These are phyloP conservation scores for Melanaphis sacchari DNA, from an alignment of 1,140 invertebrate genomes.

Conservation along the genomic window DNA sequence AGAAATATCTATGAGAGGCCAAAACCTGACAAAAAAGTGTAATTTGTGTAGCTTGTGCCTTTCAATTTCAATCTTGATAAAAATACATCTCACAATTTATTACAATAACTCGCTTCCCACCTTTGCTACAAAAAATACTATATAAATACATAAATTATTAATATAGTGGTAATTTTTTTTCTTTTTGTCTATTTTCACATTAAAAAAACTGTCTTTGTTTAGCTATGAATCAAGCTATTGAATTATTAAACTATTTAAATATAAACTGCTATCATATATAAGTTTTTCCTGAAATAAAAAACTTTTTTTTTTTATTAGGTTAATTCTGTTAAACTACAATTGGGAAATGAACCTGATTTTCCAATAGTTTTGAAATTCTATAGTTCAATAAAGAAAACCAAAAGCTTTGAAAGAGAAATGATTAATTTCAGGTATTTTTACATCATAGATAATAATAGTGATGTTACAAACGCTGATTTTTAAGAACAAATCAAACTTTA, in stretches of 20 bases:
- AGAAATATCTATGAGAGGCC: no score
- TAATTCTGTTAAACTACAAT: slow-evolving; percentile 34
- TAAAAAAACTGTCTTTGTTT: neutral
- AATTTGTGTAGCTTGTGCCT: no score
- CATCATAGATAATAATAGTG: neutral
- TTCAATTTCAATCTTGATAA: no score
- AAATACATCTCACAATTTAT: no score
- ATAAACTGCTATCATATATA: neutral
- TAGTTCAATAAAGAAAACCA: slow-evolving; percentile 43
- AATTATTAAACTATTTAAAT: neutral
- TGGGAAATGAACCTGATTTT: slow-evolving; percentile 42
- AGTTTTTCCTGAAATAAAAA: neutral
- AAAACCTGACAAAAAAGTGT: no score
- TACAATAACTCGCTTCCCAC: no score
- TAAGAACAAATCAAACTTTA: neutral
- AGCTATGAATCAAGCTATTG: neutral
- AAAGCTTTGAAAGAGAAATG: slow-evolving; percentile 42
- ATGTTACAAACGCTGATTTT: neutral
- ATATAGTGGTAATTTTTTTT: neutral
- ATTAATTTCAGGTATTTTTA: slow-evolving; percentile 50
- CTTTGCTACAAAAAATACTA: neutral
- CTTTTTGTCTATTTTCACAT: neutral
- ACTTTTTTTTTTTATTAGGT: neutral
- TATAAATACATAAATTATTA: neutral
- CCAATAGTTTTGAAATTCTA: slow-evolving; percentile 45